Evolutionary conservation across 2,113 vertebrate species (phyloP).

Genomic region (Xiphophorus couchianus): DNA sequence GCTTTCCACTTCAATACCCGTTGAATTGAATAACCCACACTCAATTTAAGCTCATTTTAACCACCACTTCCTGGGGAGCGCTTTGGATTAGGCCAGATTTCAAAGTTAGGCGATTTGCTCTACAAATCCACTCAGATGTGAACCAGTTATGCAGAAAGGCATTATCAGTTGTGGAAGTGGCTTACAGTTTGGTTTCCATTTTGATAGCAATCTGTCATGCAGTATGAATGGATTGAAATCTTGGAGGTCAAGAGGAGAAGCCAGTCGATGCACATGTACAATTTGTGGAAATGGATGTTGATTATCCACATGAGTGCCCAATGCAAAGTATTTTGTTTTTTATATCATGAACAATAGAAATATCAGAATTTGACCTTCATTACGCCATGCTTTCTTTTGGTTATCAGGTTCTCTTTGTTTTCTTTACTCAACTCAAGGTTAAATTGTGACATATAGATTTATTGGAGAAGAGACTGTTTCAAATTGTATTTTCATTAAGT

Average conservation of each 20-base stretch:
- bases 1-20: slow-evolving; percentile 66
- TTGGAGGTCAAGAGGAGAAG: slow-evolving; percentile 28
- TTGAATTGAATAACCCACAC: slow-evolving; percentile 70
- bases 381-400: neutral
- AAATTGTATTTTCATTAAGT: neutral
- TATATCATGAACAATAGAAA: slow-evolving; percentile 53
- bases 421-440: slow-evolving; percentile 25
- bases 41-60: slow-evolving; percentile 71
- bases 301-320: slow-evolving; percentile 44
- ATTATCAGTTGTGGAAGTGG: slow-evolving; percentile 52
- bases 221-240: slow-evolving; percentile 31
- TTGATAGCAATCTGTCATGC: slow-evolving; percentile 49
- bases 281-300: slow-evolving; percentile 75
- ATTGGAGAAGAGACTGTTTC: no score
- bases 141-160: slow-evolving; percentile 12
- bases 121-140: slow-evolving; percentile 7
- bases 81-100: slow-evolving; percentile 55
- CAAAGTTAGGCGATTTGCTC: slow-evolving; percentile 40
- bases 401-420: slow-evolving; percentile 36
- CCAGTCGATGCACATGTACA: slow-evolving; percentile 59
- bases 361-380: slow-evolving; percentile 25
- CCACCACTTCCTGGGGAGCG: slow-evolving; percentile 13
- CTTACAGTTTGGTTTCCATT: slow-evolving; percentile 38
- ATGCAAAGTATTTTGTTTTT: slow-evolving; percentile 19
- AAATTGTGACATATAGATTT: neutral